Evolutionary conservation across 2,888 invertebrate species (phyloP).

Genomic region (Lissonota sp.): DNA sequence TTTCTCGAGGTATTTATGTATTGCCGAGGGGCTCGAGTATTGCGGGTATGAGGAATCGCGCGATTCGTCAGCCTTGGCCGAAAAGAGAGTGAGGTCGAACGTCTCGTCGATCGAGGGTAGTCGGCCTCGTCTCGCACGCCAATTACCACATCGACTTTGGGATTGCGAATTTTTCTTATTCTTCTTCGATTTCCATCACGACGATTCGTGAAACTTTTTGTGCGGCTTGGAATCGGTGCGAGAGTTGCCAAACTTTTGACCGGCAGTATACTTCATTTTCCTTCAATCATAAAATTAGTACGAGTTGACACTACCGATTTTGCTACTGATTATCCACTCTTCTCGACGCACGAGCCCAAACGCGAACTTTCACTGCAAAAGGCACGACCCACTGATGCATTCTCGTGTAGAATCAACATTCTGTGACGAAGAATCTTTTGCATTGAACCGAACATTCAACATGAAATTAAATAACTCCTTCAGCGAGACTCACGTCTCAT

Average conservation of each 20-base stretch:
- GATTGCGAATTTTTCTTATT: conserved; percentile 38
- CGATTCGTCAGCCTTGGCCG: conserved; percentile 69
- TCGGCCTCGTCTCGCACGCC: conserved; percentile 70
- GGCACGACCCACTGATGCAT: conserved; percentile 61
- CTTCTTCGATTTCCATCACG: conserved; percentile 19
- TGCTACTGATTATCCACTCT: conserved; percentile 30
- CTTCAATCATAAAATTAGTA: not conserved
- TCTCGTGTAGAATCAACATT: conserved; percentile 49
- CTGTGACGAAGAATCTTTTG: conserved; percentile 42
- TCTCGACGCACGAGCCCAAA: conserved; percentile 61
- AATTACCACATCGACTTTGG: conserved; percentile 62
- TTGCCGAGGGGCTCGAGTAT: conserved; percentile 9
- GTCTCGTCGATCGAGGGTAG: conserved; percentile 60
- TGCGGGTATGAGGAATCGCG: conserved; percentile 44
- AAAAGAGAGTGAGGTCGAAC: conserved; percentile 72
- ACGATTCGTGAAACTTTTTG: too few relatives aligned
- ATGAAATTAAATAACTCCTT: too few relatives aligned
- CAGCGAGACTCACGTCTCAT: not conserved
- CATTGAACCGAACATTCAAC: conserved; percentile 29
- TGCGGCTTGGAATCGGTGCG: too few relatives aligned
- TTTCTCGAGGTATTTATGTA: not conserved
- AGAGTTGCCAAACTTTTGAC: too few relatives aligned
- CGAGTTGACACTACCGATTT: conserved; percentile 17
- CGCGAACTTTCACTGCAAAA: conserved; percentile 75
- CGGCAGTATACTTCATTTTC: too few relatives aligned